phyloP scores from a whole-genome alignment of 2,888 invertebrate species.

The Drosophila falleni region DNA sequence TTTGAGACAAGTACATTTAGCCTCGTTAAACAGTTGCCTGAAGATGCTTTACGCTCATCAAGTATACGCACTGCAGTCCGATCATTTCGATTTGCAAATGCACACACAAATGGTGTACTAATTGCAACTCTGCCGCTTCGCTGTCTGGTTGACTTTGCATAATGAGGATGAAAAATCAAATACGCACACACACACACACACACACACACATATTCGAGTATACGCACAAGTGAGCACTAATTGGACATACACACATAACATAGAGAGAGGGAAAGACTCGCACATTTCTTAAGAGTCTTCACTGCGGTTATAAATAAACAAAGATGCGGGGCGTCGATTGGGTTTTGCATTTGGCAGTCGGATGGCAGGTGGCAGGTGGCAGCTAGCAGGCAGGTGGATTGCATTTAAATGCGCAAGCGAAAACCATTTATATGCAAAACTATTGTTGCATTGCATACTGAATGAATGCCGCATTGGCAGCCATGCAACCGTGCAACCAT shows the following conservation, averaged over 20 bases:
- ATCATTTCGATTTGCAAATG: slow-evolving; percentile 41
- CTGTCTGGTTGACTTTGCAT: slow-evolving; percentile 50
- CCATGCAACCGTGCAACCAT: slow-evolving; percentile 19
- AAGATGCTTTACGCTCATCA: slow-evolving; percentile 28
- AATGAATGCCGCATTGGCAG: slow-evolving; percentile 72
- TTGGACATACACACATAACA: slow-evolving; percentile 53
- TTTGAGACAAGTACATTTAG: not conserved
- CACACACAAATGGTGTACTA: slow-evolving; percentile 43
- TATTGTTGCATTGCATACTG: slow-evolving; percentile 82
- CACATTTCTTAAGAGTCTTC: slow-evolving; percentile 52
- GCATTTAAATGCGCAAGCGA: slow-evolving; percentile 83
- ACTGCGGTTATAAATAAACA: slow-evolving; percentile 65
- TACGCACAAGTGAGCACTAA: slow-evolving; percentile 55
- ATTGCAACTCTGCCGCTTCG: slow-evolving; percentile 37
- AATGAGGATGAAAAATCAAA: slow-evolving; percentile 69
- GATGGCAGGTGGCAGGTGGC: slow-evolving; percentile 8
- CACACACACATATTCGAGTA: slow-evolving; percentile 3
- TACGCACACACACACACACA: slow-evolving; percentile 33
- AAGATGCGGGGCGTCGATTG: slow-evolving; percentile 67
- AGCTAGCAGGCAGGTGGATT: slow-evolving; percentile 56
- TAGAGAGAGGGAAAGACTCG: slow-evolving; percentile 4
- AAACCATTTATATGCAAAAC: slow-evolving; percentile 84
- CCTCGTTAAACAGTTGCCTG: not conserved
- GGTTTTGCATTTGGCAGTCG: slow-evolving; percentile 43
- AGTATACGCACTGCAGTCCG: slow-evolving; percentile 49